These are phyloP conservation scores for Coilia nasus DNA, from an alignment of 2,797 vertebrate species.

Conservation along the genomic window DNA sequence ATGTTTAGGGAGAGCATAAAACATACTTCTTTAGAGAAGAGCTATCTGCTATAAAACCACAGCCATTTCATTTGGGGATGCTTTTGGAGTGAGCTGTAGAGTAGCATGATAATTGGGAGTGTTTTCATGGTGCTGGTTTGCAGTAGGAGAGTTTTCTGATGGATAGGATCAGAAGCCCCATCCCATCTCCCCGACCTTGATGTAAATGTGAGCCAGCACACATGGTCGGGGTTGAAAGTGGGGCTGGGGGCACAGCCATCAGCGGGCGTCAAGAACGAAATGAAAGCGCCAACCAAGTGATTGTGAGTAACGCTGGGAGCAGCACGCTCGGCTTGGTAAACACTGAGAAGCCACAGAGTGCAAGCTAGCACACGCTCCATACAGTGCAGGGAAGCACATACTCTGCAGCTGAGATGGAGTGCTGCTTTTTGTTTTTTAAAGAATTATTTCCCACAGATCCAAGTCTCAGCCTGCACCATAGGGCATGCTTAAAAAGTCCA, in stretches of 20 bases:
- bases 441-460: background rate
- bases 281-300: constrained; percentile 58
- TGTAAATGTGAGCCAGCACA: constrained; percentile 68
- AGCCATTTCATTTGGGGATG: background rate
- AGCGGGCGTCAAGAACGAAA: constrained; percentile 51
- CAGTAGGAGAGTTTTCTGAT: constrained; percentile 54
- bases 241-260: constrained; percentile 66
- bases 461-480: background rate
- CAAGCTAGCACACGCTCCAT: background rate
- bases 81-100: background rate
- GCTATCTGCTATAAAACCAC: background rate
- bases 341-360: constrained; percentile 10
- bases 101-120: background rate
- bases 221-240: constrained; percentile 62
- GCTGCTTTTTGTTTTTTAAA: background rate
- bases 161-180: constrained; percentile 64
- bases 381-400: too few species aligned
- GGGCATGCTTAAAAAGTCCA: background rate
- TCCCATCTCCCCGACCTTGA: constrained; percentile 58
- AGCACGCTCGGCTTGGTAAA: constrained; percentile 28
- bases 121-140: constrained; percentile 5
- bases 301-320: constrained; percentile 47
- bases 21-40: background rate
- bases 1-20: background rate
- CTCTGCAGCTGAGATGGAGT: background rate